Base-by-base conservation (phyloP, 2,113 vertebrate genomes). In the Ptilorrhoa leucosticta region DNA sequence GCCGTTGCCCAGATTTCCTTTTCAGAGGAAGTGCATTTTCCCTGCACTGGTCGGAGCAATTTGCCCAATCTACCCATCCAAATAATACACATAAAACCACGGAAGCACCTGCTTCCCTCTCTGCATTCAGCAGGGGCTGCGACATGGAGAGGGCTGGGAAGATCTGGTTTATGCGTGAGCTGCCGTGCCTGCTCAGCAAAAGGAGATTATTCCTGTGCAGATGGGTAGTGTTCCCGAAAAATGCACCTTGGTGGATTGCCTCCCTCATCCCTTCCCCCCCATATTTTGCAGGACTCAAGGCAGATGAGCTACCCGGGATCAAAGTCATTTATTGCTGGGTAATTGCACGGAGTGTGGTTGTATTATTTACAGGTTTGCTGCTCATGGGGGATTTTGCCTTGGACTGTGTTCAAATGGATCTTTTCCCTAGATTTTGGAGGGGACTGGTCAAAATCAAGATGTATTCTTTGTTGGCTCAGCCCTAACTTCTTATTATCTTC, bases 121-220 rank as follows among this genome's bases (percentile, higher is more conserved):
- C 27, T 51, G 76, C 33, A 11, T 84, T 90, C 83, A 60, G 80
- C 5, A 1, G 73, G 63, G 80, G 44, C 73, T 91, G 77, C 20
- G 6, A 48, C 64, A 9, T 6, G 30, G 85, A 18, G n/a, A 83
- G 69, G 50, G n/a, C 60, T 91, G 81, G 69, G 68, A 47, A 66
- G 83, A 45, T 47, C 64, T 89, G 90, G n/a, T 82, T 96, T 94
- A 91, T 96, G 87, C 77, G 87, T 69, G 77, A 97, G 89, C 81
- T 68, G 40, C 91, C 82, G 72, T 94, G 89, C 83, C 91, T 78
- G 89, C 84, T 95, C 94, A 94, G 89, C 89, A 91, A 72, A 91
- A 91, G 85, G 72, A 81, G 89, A 57, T 91, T 53, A 79, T 69
- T 83, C 93, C 78, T 44, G 26, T 47, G 78, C 93, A 93, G 89